A percentile compares a stretch with the other conserved stretches of the same genome.
These are phyloP conservation scores for Trogon melanurus DNA, from an alignment of 2,113 vertebrate genomes.

Conservation along the genomic window DNA sequence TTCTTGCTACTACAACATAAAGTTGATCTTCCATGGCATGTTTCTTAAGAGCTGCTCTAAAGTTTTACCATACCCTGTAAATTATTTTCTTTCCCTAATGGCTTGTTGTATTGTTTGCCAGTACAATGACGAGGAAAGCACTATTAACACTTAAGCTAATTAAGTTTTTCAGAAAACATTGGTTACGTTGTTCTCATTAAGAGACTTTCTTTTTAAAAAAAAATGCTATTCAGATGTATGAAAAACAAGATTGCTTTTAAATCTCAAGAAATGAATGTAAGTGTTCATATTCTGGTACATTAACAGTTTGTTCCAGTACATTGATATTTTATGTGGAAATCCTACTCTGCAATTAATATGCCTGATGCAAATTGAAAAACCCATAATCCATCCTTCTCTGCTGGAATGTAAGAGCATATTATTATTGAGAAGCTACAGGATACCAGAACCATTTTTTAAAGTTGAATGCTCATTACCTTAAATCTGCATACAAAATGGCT, in stretches of 20 bases:
- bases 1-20: constrained; percentile 61
- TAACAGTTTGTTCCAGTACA: constrained; percentile 85
- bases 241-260: constrained; percentile 72
- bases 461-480: constrained; percentile 80
- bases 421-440: constrained; percentile 80
- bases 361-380: constrained; percentile 81
- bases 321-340: constrained; percentile 83
- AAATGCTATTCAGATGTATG: constrained; percentile 51
- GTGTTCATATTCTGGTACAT: constrained; percentile 81
- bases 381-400: constrained; percentile 80
- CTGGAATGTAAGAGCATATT: constrained; percentile 78
- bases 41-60: constrained; percentile 71
- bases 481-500: constrained; percentile 78
- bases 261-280: constrained; percentile 76
- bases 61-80: constrained; percentile 60
- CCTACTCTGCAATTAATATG: constrained; percentile 83
- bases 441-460: constrained; percentile 78
- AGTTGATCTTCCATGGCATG: constrained; percentile 71
- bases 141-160: constrained; percentile 76
- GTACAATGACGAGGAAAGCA: constrained; percentile 64
- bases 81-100: constrained; percentile 73
- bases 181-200: constrained; percentile 70
- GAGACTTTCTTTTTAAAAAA: neutral
- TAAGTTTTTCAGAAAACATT: constrained; percentile 70
- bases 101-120: constrained; percentile 65